Base-by-base conservation (phyloP, 2,888 invertebrate species). In the Sesia bembeciformis region DNA sequence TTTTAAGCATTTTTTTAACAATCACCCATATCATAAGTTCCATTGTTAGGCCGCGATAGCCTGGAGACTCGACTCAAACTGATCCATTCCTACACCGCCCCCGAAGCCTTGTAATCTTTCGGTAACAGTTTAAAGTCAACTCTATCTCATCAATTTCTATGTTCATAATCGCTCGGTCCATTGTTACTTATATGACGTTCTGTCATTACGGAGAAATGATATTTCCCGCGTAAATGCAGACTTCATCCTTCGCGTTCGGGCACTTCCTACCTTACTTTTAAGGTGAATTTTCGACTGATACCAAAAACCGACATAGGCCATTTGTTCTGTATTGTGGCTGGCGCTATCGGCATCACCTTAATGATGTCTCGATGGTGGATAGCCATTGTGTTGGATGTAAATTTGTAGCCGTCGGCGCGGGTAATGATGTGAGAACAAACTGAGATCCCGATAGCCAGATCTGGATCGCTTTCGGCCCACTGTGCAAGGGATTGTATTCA, bases 351-450 rank as follows among this genome's bases (percentile, higher is more conserved):
- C 87, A 89, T 89, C 88, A 89, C 89, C 87, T 88, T 89, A 89
- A 89, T 89, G 89, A 89, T 89, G 88, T 88, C 88, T 87, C 87
- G 89, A 89, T 88, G 87, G 84, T 84, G 88, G 87, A 89, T 88
- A 87, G 86, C 88, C 87, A 89, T 89, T 88, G 89, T 89, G 88
- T 83, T 84, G 87, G 88, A 88, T 89, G 88, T 88, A 89, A 89
- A 88, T 88, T 88, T 89, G 89, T 89, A 87, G 87, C 87, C 87
- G 88, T 88, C 88, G 88, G 89, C 88, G 87, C 84, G 88, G 88
- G 88, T 89, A 89, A 89, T 89, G 89, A 89, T 89, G 89, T 89
- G 89, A 89, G 89, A 89, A 89, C 88, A 87, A 85, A 87, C 87
- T 86, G 85, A 86, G 88, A 88, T 88, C 83, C 82, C 78, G 85